Conservation (phyloP, 2,113 vertebrate species). For the Vimba vimba region DNA sequence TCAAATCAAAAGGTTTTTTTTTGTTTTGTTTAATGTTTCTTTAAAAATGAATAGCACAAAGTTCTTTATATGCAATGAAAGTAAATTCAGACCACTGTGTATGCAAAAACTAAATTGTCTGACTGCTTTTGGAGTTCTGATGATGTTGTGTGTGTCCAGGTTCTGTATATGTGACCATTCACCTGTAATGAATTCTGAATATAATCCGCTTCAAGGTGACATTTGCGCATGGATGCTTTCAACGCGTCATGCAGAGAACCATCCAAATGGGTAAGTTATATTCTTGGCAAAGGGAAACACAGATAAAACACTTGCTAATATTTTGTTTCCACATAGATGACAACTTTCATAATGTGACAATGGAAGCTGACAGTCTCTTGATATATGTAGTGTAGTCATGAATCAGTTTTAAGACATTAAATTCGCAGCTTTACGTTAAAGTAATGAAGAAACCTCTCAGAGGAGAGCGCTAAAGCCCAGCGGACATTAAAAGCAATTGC, state of each 20-base stretch:
- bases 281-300: constrained; percentile 4
- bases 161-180: constrained; percentile 6
- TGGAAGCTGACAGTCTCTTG: constrained; percentile 14
- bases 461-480: constrained; percentile 14
- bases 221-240: constrained; percentile 21
- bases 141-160: neutral
- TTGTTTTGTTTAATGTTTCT: too few relatives aligned
- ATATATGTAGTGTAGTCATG: constrained; percentile 18
- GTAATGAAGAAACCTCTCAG: constrained; percentile 33
- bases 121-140: neutral
- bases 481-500: constrained; percentile 38
- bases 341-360: constrained; percentile 28
- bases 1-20: too few relatives aligned
- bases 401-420: constrained; percentile 36
- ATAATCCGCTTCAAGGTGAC: constrained; percentile 35
- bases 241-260: neutral
- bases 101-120: neutral
- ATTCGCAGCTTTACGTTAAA: constrained; percentile 18
- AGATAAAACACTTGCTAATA: constrained; percentile 5
- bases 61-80: neutral
- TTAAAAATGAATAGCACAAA: neutral
- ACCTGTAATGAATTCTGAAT: constrained; percentile 3
- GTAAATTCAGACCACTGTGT: neutral
- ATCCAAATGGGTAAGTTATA: constrained; percentile 7
- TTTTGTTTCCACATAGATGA: neutral